These are phyloP conservation scores for Conops quadrifasciatus DNA, from an alignment of 2,888 invertebrate species.

Conservation along the genomic window DNA sequence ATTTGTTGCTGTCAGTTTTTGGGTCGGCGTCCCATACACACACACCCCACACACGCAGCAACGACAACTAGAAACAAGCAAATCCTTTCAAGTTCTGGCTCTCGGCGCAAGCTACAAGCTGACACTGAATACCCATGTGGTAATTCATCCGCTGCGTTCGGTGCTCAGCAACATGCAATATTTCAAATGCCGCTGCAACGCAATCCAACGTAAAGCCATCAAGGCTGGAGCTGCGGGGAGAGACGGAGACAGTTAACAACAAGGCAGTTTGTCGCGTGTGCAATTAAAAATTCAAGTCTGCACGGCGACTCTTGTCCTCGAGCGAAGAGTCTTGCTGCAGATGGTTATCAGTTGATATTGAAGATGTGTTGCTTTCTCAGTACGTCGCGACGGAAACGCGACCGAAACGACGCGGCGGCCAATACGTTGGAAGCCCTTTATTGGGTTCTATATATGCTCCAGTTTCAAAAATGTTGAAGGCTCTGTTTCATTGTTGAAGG, in stretches of 20 bases:
- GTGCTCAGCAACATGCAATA: constrained; percentile 40
- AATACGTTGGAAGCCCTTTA: too few relatives aligned
- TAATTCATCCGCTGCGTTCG: constrained; percentile 49
- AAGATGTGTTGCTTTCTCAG: too few relatives aligned
- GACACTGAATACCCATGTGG: constrained; percentile 50
- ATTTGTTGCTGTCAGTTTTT: constrained; percentile 17
- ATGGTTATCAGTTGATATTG: constrained; percentile 3
- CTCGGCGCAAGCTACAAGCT: constrained; percentile 33
- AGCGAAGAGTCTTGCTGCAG: neutral
- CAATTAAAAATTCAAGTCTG: constrained; percentile 27
- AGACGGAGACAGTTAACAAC: neutral
- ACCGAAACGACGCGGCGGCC: too few relatives aligned
- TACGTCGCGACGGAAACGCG: too few relatives aligned
- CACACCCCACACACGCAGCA: neutral
- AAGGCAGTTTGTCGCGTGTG: neutral
- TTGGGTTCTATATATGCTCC: too few relatives aligned
- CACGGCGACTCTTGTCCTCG: neutral
- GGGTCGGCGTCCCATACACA: neutral
- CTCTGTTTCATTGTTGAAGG: too few relatives aligned
- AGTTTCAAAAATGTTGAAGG: too few relatives aligned
- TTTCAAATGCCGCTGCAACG: constrained; percentile 41
- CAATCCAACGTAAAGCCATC: constrained; percentile 5
- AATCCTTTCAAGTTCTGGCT: constrained; percentile 4
- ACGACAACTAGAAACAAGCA: neutral
- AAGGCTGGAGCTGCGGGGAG: neutral